Percentiles rank a stretch among this genome's conserved stretches.
These are phyloP conservation scores for Ciconia boyciana DNA, from an alignment of 2,113 vertebrate species.

Conservation along the genomic window DNA sequence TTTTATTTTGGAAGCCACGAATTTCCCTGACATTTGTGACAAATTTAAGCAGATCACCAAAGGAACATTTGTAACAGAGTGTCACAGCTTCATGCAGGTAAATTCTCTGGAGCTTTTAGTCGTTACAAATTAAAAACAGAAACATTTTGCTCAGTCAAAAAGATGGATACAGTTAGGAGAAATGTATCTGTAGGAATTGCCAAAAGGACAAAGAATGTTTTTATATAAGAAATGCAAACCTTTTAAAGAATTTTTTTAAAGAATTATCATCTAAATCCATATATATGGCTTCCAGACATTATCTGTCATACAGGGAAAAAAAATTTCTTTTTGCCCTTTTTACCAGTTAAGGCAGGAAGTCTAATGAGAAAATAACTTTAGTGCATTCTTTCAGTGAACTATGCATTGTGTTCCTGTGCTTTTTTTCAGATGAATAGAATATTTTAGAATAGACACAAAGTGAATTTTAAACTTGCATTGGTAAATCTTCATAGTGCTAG, in stretches of 20 bases:
- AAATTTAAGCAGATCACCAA: constrained; percentile 89
- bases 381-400: background rate
- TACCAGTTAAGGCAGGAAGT: background rate
- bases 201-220: background rate
- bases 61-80: constrained; percentile 85
- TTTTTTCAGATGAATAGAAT: background rate
- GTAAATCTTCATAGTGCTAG: background rate
- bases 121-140: background rate
- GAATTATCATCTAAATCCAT: background rate
- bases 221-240: background rate
- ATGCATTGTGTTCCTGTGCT: background rate
- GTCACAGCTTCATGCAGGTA: constrained; percentile 93
- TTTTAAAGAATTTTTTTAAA: background rate
- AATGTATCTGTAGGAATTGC: background rate
- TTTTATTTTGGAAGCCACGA: constrained; percentile 83
- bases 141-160: background rate
- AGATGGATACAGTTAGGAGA: background rate
- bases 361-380: background rate
- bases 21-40: constrained; percentile 87
- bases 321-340: background rate
- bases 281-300: background rate
- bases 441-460: background rate
- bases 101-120: background rate
- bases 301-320: background rate
- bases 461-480: background rate